Evolutionary conservation across 2,888 invertebrate species (phyloP), one percentile per base, ranked within the genome.

Genomic region (Hedychridium roseum): DNA sequence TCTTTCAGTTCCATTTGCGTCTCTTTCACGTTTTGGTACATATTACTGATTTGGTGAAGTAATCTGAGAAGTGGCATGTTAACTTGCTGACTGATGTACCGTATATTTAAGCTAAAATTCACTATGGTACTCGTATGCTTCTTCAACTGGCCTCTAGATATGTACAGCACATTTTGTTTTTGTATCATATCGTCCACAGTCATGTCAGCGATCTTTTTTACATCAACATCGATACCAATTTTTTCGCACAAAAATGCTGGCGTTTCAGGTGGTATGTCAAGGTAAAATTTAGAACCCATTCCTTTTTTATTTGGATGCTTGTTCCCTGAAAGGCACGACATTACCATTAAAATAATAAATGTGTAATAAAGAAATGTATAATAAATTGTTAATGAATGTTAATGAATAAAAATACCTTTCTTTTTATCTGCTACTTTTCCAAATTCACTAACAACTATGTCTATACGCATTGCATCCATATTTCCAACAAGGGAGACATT

Each of bases 11-110:
- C 96, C 64, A 89, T 88, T 74, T 94, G 93, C 0, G 96, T 96
- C 74, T 96, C 94, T 74, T 94, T 93, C 1, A 97, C 94, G 77
- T 96, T 97, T 80, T 95, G 94, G 80, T 96, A 95, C 95, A 97
- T 96, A 72, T 94, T 96, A 70, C 92, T 92, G 72, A 97, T 96
- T 82, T 97, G 97, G 80, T 97, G 96, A 48, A 97, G 83, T 40
- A 97, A 84, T 39, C 97, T 83, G 34, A 97, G 81, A 26, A 97
- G 81, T 0, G 97, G 96, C 96, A 97, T 96, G 79, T 97, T 97
- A 1, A 97, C 94, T 83, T 96, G 92, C 76, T 97, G 97, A 35
- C 93, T 92, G 66, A 97, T 94, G 73, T 91, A 92, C 42, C 93
- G 85, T 62, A 94, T 89, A 73, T 92, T 91, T 50, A 93, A 82